Evolutionary conservation across 2,888 invertebrate species (phyloP), one percentile per base, ranked within the genome.

Genomic region (Chaetoderma sp.): DNA sequence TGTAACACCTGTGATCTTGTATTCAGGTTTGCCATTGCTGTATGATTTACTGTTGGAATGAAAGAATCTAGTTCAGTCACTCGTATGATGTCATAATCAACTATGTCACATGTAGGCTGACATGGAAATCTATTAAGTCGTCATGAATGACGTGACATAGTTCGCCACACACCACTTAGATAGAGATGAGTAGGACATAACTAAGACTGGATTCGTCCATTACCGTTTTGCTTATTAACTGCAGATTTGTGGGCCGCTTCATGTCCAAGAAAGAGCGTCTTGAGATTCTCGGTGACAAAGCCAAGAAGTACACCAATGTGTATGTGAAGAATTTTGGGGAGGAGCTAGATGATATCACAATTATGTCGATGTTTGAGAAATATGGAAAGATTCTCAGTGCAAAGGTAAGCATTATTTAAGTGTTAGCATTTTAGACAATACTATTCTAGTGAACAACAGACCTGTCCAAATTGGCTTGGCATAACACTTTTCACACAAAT

Each of bases 311-410:
- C 89, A 98, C 97, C 68, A 98, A 99, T 88, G 97, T 99, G 4
- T 99, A 97, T 88, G 94, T 99, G 39, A 99, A 99, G 88, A 99
- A 99, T 88, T 98, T 99, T 87, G 95, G 94, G 39, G 98, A 99
- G 83, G 95, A 96, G 72, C 91, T 95, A 80, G 92, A 92, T 74
- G 97, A 98, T 86, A 95, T 96, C 67, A 92, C 94, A 87, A 88
- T 98, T 23, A 91, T 91, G 73, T 93, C 93, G 4, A 92, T 98
- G 92, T 97, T 98, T 88, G 94, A 94, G 82, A 92, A 93, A 81
- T 99, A 92, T 88, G 97, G 97, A 60, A 83, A 83, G 57, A 82
- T 87, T 33, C 80, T 83, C 49, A 84, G 83, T 72, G 84, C 83
- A 13, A 86, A 85, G 78, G 83, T 86, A 70, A 25, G 63, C 44